These are phyloP conservation scores for Fulica atra DNA, from an alignment of 2,113 vertebrate species.

Conservation along the genomic window DNA sequence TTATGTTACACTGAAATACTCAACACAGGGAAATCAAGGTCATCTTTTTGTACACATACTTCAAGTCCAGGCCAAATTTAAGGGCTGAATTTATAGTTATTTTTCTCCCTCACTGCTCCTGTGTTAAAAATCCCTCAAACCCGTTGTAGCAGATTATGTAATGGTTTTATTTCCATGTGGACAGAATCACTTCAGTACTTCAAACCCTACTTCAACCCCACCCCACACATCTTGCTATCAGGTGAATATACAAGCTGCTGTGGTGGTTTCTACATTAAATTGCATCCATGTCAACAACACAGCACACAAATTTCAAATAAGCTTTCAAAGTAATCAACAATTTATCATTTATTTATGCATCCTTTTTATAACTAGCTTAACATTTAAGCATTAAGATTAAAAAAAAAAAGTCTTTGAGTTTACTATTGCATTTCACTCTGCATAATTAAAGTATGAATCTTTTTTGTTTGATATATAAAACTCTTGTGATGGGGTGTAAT, in stretches of 20 bases:
- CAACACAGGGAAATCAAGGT: background rate
- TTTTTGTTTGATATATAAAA: constrained; percentile 17
- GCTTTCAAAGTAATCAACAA: constrained; percentile 35
- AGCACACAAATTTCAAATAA: constrained; percentile 5
- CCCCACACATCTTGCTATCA: background rate
- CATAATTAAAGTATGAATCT: background rate
- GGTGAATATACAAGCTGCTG: background rate
- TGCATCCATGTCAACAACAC: background rate
- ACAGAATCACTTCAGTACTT: background rate
- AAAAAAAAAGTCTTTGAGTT: constrained; percentile 19
- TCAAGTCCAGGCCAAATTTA: background rate
- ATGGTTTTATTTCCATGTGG: background rate
- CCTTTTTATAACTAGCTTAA: constrained; percentile 22
- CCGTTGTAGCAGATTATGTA: background rate
- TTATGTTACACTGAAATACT: background rate
- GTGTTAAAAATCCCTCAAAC: background rate
- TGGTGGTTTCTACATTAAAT: background rate
- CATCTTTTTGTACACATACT: background rate
- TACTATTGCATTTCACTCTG: constrained; percentile 15
- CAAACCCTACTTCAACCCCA: background rate
- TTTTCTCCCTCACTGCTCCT: background rate
- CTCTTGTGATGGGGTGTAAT: background rate
- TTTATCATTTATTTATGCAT: constrained; percentile 64
- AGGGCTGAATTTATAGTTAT: background rate
- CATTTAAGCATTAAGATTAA: constrained; percentile 9